Conservation (phyloP, 2,113 vertebrate genomes). For the Aldabrachelys gigantea region DNA sequence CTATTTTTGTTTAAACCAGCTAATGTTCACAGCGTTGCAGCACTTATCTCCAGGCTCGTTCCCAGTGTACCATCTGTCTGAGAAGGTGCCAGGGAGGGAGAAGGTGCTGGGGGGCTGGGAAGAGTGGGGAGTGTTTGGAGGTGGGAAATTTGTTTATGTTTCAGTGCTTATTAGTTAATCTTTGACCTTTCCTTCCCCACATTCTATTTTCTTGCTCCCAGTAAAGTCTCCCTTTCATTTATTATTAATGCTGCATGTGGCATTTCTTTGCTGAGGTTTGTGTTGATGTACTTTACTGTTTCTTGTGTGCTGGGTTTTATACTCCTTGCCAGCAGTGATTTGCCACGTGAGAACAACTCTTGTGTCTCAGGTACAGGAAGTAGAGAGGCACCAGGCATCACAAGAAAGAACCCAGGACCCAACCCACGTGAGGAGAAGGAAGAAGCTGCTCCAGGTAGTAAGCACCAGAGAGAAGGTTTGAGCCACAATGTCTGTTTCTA, state of each 20-base stretch:
- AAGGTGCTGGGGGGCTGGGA: neutral
- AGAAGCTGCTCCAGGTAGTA: no score
- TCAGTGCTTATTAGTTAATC: neutral
- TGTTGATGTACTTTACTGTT: neutral
- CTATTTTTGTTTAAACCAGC: no score
- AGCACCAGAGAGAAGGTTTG: no score
- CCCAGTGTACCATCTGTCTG: neutral
- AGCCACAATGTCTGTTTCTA: neutral
- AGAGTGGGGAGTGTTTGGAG: neutral
- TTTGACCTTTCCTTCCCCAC: neutral
- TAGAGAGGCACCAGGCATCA: neutral
- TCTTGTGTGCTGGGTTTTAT: neutral
- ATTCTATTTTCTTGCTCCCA: neutral
- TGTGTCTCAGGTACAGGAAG: neutral
- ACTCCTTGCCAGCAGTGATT: neutral
- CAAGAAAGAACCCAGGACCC: no score
- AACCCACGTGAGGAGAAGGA: no score
- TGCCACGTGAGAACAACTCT: no score
- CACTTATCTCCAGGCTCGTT: no score
- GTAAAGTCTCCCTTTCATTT: no score
- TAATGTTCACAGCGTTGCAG: no score
- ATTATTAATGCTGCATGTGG: neutral
- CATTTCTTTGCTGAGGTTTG: neutral
- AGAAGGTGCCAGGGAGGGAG: neutral
- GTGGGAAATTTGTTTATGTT: neutral